Base-by-base conservation (phyloP, 2,888 invertebrate species). In the Xanthorhoe spadicearia region DNA sequence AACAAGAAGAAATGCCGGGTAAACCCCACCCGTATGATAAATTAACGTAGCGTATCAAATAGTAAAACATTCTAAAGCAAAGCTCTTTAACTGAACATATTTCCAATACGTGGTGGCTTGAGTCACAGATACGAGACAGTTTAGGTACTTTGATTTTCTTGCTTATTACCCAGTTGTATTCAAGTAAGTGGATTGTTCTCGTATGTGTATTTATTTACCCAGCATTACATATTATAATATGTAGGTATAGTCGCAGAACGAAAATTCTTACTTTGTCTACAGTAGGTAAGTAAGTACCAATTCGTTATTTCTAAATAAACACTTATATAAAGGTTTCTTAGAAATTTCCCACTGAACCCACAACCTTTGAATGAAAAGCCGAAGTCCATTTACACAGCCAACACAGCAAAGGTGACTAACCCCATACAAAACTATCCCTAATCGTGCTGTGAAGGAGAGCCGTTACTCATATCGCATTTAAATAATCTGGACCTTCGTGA, bases 401-500 rank as follows among this genome's bases (percentile, higher is more conserved):
- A 6, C 32, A 32, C 32, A 7, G 32, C 6, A 48, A 56, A 35
- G 46, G 35, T 56, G 43, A 28, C 17, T 50, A 46, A 52, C 13
- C 54, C 57, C 49, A 50, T 53, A 38, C 38, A 55, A 49, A 61
- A 18, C 17, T 53, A 57, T 58, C 53, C 32, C 32, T 57, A 67
- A 72, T 66, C 49, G 66, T 67, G 60, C 54, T 68, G 64, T 69
- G 66, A 68, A 72, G 50, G 61, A 28, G 60, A 38, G 46, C 62
- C 66, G 69, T 77, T 70, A 73, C 73, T 80, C 78, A 72, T 71
- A 71, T 73, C 74, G 76, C 77, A 79, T 81, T 77, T 75, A 69
- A 77, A 76, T 74, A 71, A 76, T 75, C 66, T 73, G 64, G 70
- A 59, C 60, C 64, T 80, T 77, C 84, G 85, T 85, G 84, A 80